Evolutionary conservation across 2,113 vertebrate species (phyloP).

Genomic region (Tupaia tana): DNA sequence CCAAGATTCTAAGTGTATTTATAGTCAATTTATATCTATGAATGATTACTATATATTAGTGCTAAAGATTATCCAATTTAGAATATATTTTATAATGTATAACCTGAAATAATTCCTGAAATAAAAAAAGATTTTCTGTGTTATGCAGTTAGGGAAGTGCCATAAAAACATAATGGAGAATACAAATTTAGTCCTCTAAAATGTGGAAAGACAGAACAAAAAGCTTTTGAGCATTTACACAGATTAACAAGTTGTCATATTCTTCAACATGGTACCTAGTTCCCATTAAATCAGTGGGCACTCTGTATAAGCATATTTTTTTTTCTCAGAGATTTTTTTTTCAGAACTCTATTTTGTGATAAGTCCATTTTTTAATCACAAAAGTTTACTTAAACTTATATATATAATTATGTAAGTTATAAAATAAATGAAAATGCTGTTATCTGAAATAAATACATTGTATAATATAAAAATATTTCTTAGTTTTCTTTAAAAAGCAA

Average conservation of each 20-base stretch:
- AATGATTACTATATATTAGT: constrained; percentile 39
- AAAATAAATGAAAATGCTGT: constrained; percentile 29
- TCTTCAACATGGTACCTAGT: background rate
- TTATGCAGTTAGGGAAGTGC: constrained; percentile 50
- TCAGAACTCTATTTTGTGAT: constrained; percentile 4
- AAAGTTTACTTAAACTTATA: constrained; percentile 17
- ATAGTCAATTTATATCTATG: background rate
- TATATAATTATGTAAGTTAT: background rate
- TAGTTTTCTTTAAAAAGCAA: constrained; percentile 10
- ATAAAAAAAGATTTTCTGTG: constrained; percentile 50
- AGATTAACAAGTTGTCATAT: background rate
- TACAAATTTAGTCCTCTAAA: constrained; percentile 37
- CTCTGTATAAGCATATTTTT: constrained; percentile 31
- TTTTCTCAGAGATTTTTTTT: background rate
- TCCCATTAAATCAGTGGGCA: constrained; percentile 8
- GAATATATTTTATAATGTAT: constrained; percentile 45
- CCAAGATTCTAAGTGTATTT: constrained; percentile 4
- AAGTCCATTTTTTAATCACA: constrained; percentile 22
- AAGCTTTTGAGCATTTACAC: constrained; percentile 43
- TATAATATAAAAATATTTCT: constrained; percentile 39
- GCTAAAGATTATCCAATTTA: constrained; percentile 36
- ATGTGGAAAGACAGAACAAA: background rate
- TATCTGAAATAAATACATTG: constrained; percentile 52
- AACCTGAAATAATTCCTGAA: constrained; percentile 32
- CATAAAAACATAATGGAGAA: constrained; percentile 35